Percentiles rank a stretch among this genome's conserved stretches.
Conservation (phyloP, 2,797 vertebrate species). For the Carapus acus region DNA sequence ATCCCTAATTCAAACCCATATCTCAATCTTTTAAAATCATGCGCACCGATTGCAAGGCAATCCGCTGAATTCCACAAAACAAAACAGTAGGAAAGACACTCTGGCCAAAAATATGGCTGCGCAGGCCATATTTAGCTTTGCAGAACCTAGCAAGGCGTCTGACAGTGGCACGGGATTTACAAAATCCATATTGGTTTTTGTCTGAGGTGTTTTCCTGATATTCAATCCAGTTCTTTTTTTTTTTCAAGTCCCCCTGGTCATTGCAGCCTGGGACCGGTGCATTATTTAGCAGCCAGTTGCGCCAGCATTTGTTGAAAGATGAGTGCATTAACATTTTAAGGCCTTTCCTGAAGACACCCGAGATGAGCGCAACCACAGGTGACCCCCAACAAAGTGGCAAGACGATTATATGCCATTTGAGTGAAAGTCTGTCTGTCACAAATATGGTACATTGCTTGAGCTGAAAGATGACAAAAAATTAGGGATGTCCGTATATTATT, state of each 20-base stretch:
- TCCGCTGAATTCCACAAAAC: too few relatives aligned
- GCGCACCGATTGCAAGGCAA: too few relatives aligned
- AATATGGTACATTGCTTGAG: too few relatives aligned
- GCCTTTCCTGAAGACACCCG: conserved; percentile 41
- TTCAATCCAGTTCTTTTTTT: conserved; percentile 17
- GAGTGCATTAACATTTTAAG: conserved; percentile 62
- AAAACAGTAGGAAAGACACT: too few relatives aligned
- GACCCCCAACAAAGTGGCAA: conserved; percentile 15
- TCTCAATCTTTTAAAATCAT: too few relatives aligned
- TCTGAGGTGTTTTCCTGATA: conserved; percentile 11
- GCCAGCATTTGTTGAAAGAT: conserved; percentile 9
- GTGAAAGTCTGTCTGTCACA: neutral
- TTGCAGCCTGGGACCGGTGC: conserved; percentile 17
- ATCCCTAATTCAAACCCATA: too few relatives aligned
- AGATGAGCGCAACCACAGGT: conserved; percentile 36
- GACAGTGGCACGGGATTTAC: neutral
- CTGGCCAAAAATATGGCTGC: too few relatives aligned
- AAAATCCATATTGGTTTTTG: neutral
- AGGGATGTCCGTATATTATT: neutral
- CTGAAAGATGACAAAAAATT: too few relatives aligned
- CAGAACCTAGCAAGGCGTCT: neutral
- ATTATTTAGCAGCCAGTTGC: conserved; percentile 51
- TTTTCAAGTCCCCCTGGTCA: neutral
- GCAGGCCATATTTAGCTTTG: neutral
- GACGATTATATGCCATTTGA: neutral